Percentiles rank a stretch among this genome's conserved stretches.
phyloP scores from a whole-genome alignment of 2,888 invertebrate species.

The Homarus gammarus region DNA sequence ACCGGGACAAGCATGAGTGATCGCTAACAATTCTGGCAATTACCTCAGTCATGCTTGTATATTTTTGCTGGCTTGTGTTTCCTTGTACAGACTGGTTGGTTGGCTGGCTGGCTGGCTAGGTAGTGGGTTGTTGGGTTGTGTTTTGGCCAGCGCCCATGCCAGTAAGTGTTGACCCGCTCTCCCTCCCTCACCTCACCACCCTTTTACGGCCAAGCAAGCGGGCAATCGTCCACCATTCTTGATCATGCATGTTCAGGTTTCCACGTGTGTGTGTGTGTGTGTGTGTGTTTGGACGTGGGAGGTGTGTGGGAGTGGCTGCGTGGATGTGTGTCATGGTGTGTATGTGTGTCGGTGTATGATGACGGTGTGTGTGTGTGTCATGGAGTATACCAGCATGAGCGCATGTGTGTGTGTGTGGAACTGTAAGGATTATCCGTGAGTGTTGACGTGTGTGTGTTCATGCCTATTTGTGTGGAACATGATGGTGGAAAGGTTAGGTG shows the following conservation, averaged over 20 bases:
- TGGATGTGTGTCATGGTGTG: background rate
- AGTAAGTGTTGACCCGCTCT: too few species aligned
- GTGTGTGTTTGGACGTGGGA: too few species aligned
- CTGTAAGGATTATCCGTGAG: too few species aligned
- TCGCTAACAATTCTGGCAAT: too few species aligned
- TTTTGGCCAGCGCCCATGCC: too few species aligned
- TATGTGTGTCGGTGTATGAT: background rate
- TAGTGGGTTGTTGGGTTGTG: too few species aligned
- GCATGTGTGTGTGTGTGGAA: too few species aligned
- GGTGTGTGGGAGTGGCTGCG: background rate
- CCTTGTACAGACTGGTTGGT: too few species aligned
- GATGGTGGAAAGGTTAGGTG: background rate
- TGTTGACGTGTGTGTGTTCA: background rate
- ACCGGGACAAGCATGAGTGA: background rate
- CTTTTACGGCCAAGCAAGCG: background rate
- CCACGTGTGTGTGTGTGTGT: background rate
- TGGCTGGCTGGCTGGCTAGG: too few species aligned
- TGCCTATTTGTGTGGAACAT: background rate
- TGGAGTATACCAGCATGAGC: too few species aligned
- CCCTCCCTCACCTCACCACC: background rate
- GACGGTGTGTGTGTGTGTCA: background rate
- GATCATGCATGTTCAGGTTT: background rate
- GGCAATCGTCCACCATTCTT: background rate
- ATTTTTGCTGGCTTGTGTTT: too few species aligned
- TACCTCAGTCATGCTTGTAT: too few species aligned